Percentiles rank a stretch among this genome's conserved stretches.
phyloP scores from a whole-genome alignment of 2,113 vertebrate species.

The Xiphophorus hellerii region DNA sequence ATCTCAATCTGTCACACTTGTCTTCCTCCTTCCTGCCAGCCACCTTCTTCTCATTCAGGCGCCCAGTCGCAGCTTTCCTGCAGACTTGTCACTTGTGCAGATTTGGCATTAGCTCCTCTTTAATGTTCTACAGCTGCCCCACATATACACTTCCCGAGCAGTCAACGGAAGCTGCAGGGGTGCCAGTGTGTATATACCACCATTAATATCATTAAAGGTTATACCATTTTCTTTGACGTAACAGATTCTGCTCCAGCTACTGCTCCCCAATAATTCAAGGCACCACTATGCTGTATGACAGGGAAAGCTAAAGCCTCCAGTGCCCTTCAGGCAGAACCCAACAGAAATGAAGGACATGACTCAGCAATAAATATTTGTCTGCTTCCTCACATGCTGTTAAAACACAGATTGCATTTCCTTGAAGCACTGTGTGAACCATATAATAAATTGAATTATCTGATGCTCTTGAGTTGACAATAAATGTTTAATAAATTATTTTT shows the following conservation, averaged over 20 bases:
- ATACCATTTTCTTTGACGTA: neutral
- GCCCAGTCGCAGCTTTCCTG: neutral
- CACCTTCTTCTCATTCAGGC: constrained; percentile 3
- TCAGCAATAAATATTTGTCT: constrained; percentile 3
- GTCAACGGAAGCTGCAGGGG: neutral
- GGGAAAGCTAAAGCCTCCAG: neutral
- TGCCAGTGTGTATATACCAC: neutral
- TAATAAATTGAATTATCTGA: neutral
- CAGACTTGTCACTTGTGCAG: neutral
- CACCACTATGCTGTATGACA: neutral
- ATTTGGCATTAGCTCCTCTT: constrained; percentile 10
- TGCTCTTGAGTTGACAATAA: neutral
- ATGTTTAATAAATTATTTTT: neutral
- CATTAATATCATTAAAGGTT: constrained; percentile 9
- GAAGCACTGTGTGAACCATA: neutral
- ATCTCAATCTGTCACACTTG: constrained; percentile 33
- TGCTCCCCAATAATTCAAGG: constrained; percentile 1
- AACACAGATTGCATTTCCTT: neutral
- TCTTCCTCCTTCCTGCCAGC: constrained; percentile 6
- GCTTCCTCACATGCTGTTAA: neutral
- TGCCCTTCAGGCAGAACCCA: constrained; percentile 12
- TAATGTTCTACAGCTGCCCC: neutral
- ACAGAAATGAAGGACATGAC: neutral
- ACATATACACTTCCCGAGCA: neutral
- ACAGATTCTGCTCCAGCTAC: neutral